Conservation (phyloP, 2,113 vertebrate genomes). For the Varanus salvator region DNA sequence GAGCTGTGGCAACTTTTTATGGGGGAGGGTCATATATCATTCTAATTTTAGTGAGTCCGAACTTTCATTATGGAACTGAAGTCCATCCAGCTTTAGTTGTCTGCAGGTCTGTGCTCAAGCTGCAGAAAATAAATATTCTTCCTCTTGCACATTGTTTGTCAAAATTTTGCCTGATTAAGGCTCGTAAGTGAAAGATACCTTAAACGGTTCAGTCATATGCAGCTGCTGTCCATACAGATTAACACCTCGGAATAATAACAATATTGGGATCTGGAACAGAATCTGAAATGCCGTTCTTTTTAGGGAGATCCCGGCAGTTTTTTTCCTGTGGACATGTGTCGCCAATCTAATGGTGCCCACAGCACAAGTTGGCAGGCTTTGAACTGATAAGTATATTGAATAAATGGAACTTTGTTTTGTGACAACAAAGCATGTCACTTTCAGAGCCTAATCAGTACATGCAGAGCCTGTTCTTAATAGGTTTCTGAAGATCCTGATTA, state of each 20-base stretch:
- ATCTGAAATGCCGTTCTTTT: not conserved
- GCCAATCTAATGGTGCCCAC: not conserved
- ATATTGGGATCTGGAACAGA: no score
- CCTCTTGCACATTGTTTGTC: not conserved
- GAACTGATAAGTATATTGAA: no score
- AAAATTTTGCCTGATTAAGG: not conserved
- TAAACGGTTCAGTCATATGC: not conserved
- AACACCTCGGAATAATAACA: not conserved
- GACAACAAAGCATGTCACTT: no score
- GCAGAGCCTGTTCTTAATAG: no score
- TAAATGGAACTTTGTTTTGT: no score
- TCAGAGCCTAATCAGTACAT: no score
- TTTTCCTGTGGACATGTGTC: not conserved
- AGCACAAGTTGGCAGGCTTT: no score
- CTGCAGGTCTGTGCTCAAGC: not conserved
- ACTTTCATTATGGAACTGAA: no score
- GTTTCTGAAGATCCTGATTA: no score
- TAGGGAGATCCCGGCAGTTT: not conserved
- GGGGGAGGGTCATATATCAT: not conserved
- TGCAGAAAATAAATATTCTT: not conserved
- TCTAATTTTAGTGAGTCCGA: not conserved
- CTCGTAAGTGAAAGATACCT: not conserved
- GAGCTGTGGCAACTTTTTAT: no score
- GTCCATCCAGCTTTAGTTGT: not conserved
- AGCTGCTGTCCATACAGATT: not conserved